These are phyloP conservation scores for Myrmecophaga tridactyla DNA, from an alignment of 2,113 vertebrate genomes.

Conservation along the genomic window DNA sequence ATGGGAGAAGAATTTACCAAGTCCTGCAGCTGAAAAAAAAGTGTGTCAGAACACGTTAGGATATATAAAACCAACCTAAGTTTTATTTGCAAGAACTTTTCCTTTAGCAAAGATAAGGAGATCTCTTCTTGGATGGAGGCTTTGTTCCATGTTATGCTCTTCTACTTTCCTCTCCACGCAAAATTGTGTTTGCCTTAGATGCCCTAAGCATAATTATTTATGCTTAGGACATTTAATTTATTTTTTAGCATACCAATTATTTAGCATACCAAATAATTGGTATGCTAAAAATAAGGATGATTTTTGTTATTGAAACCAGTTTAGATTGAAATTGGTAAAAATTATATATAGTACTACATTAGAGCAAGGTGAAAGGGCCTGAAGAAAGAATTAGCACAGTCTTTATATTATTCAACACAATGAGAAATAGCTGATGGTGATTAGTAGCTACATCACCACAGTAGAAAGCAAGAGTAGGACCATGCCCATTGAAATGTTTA, in stretches of 20 bases:
- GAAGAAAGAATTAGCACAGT: background rate
- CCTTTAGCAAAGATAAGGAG: too few relatives aligned
- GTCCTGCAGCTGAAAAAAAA: background rate
- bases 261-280: too few relatives aligned
- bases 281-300: background rate
- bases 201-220: too few relatives aligned
- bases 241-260: too few relatives aligned
- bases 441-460: background rate
- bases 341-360: background rate
- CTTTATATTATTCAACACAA: background rate
- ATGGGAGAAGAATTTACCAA: background rate
- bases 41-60: accelerated
- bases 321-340: background rate
- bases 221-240: too few relatives aligned
- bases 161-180: background rate
- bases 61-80: background rate
- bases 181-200: background rate
- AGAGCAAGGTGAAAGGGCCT: background rate
- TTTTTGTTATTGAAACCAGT: background rate
- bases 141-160: background rate
- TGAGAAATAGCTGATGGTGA: background rate
- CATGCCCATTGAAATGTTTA: background rate
- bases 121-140: background rate
- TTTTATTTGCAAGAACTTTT: background rate
- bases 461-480: background rate